Evolutionary conservation across 2,113 vertebrate species (phyloP), one percentile per base, ranked within the genome.

Genomic region (Pelusios castaneus): DNA sequence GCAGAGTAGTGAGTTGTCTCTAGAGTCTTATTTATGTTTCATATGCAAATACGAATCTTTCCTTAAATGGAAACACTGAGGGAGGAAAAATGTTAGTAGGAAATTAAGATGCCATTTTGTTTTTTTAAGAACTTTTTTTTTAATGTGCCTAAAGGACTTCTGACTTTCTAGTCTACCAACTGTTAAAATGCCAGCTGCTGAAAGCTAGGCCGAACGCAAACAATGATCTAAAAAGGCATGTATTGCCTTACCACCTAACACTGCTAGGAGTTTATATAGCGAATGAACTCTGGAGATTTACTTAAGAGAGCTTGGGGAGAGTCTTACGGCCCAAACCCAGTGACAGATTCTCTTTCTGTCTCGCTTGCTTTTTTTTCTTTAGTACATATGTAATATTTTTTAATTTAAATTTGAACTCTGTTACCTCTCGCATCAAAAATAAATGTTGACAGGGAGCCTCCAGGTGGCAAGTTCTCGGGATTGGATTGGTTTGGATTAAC

Each of bases 401-500:
- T 54, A 89, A 80, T 80, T 24, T 58, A 49, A 0, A 1, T 82
- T 25, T 2, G 60, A 89, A 45, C 11, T 83, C 3, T 27, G 41
- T 77, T 84, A 92, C 92, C 92, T 95, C 92, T 87, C 77, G 24
- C 13, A 51, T 92, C 84, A 93, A 93, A 93, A 93, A 95, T 96
- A 88, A 58, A 95, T 45, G 58, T 52, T 82, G 90, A 96, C 95
- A 96, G 85, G 97, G 95, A 58, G 51, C 91, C 97, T 98, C 98
- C 98, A 99, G 99, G 99, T 99, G 98, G 98, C 95, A 93, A 98
- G 98, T 95, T 97, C 97, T 97, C 97, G 97, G 97, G 97, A 96
- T 98, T 95, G 98, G 96, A 97, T 97, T 97, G 97, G 98, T 97
- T 98, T 96, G 98, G 98, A 99, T 98, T 98, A 99, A 99, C 98